A percentile compares a stretch with the other conserved stretches of the same genome.
These are phyloP conservation scores for Ciconia maguari DNA, from an alignment of 2,113 vertebrate genomes.

Conservation along the genomic window DNA sequence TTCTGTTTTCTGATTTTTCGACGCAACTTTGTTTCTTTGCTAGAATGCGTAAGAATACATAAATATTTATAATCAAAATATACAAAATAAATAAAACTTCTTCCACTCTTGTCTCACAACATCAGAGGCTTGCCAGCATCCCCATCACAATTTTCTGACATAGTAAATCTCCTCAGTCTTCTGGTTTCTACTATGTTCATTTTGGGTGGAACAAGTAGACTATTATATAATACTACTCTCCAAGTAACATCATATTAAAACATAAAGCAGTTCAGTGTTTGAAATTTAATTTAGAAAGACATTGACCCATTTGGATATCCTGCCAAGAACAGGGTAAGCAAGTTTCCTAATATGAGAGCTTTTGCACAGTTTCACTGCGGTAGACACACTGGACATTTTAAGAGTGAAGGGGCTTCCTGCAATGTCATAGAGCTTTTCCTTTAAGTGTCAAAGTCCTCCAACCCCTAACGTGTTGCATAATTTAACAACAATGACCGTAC, in stretches of 20 bases:
- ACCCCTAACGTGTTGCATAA: not conserved
- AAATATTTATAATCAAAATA: not conserved
- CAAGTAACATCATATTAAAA: not conserved
- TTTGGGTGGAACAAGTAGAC: not conserved
- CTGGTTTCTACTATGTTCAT: not conserved
- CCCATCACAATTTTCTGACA: not conserved
- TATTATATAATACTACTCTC: not conserved
- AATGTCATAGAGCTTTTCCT: not conserved
- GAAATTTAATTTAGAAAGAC: not conserved
- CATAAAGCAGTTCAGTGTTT: not conserved
- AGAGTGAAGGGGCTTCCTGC: not conserved
- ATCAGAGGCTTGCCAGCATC: not conserved
- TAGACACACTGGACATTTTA: not conserved
- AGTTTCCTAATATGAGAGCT: not conserved
- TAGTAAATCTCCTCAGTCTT: not conserved
- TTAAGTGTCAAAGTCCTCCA: not conserved
- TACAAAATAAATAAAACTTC: not conserved
- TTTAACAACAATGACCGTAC: not conserved
- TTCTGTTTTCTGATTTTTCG: not conserved
- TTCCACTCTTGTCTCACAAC: not conserved
- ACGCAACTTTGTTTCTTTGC: not conserved
- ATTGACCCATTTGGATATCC: not conserved
- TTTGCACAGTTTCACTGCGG: not conserved
- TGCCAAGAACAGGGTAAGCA: not conserved
- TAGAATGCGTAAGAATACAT: not conserved